phyloP scores from a whole-genome alignment of 2,797 vertebrate genomes.

The Brotogeris chrysoptera region DNA sequence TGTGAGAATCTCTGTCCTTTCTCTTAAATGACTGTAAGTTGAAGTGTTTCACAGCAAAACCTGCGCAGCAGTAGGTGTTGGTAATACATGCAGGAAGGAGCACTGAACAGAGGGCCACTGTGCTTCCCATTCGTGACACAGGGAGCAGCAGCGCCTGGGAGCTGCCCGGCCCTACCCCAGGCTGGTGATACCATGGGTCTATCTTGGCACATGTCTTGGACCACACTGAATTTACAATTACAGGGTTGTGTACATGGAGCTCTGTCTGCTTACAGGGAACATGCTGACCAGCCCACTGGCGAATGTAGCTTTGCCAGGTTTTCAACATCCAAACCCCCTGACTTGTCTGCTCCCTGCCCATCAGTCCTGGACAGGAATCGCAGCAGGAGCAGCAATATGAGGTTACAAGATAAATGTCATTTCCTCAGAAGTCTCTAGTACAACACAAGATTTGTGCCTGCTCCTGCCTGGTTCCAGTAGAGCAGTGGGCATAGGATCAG shows the following conservation, averaged over 20 bases:
- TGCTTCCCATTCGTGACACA: accelerated
- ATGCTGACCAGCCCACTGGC: not conserved
- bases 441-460: not conserved
- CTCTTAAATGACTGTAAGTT: not conserved
- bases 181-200: not conserved
- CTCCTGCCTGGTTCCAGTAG: not conserved
- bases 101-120: accelerated
- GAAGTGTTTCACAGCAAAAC: not conserved
- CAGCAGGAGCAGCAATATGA: not conserved
- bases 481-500: not conserved
- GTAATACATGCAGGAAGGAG: too few relatives aligned
- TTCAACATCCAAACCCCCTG: not conserved
- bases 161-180: not conserved
- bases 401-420: accelerated
- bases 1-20: not conserved
- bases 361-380: not conserved
- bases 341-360: not conserved
- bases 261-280: not conserved
- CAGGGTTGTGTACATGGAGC: accelerated
- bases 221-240: not conserved
- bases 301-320: not conserved
- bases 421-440: not conserved
- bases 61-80: not conserved
- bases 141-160: not conserved
- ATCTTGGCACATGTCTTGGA: accelerated